Base-by-base conservation (phyloP, 1,140 invertebrate genomes). In the Adelges cooleyi region DNA sequence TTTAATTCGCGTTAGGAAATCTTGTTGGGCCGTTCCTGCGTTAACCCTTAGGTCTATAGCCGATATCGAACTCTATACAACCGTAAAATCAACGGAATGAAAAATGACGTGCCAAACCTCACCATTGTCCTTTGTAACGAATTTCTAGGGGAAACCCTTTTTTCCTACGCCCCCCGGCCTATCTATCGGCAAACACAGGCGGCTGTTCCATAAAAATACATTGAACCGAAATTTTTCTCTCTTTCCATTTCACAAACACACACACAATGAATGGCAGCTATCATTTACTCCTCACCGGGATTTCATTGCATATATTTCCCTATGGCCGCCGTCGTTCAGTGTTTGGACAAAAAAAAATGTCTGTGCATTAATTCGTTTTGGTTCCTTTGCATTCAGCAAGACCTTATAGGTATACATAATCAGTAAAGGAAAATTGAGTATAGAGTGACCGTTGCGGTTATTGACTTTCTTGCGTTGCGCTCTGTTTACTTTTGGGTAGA, bases 111-210 rank as follows among this genome's bases (percentile, higher is more conserved):
- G 25, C 8, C 53, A 40, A 54, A 54, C 52, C 20, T 13, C 25
- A 54, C 53, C 1, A 59, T 59, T 59, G 53, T 59, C 38, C 53
- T 44, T 27, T 59, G 53, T 59, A 59, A 59, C 53, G 53, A 59
- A 59, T 59, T 59, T 59, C 23, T 23, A 13, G 33, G 22, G 2
- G 53, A 44, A 59, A 25, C 23, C 38, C 53, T 13, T 44, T 44
- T 27, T 20, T 36, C 23, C 18, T n/a, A 0, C 8, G 3, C 13
- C 33, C n/a, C 20, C 11, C 4, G 3, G 11, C 27, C 11, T n/a
- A 1, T 1, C 4, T 38, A 38, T 38, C 13, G 13, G 6, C 6
- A 38, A 6, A 13, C 36, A 8, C n/a, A n/a, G n/a, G n/a, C n/a
- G n/a, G n/a, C n/a, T 38, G 13, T 40, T n/a, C 36, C 33, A 3